Evolutionary conservation across 2,888 invertebrate species (phyloP).

Genomic region (Euspilapteryx auroguttella): DNA sequence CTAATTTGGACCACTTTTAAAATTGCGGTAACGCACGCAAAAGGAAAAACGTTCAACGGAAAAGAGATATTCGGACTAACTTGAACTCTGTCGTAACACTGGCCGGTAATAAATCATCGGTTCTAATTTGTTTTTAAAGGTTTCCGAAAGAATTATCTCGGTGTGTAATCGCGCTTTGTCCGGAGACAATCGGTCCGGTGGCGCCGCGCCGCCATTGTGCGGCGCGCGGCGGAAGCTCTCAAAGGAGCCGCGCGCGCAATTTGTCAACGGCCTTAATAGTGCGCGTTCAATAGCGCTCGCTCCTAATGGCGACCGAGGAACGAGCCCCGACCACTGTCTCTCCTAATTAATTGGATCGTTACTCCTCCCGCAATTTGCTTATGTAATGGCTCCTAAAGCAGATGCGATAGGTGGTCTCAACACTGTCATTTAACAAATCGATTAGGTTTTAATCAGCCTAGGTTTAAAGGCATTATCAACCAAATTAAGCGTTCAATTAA

Average conservation of each 20-base stretch:
- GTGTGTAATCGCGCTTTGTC: slow-evolving; percentile 48
- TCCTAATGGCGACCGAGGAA: slow-evolving; percentile 32
- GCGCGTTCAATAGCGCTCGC: slow-evolving; percentile 20
- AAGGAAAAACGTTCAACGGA: slow-evolving; percentile 37
- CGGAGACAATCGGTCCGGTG: slow-evolving; percentile 27
- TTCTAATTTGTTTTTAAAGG: slow-evolving; percentile 60
- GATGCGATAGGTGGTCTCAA: not conserved
- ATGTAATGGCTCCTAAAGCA: not conserved
- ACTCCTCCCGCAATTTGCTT: slow-evolving; percentile 26
- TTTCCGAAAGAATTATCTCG: slow-evolving; percentile 44
- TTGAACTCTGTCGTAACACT: slow-evolving; percentile 6
- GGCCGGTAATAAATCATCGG: slow-evolving; percentile 14
- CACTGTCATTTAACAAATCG: slow-evolving; percentile 2
- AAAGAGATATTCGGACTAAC: slow-evolving; percentile 26
- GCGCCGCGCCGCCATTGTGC: slow-evolving; percentile 27
- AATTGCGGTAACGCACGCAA: slow-evolving; percentile 56
- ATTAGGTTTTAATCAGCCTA: slow-evolving; percentile 1
- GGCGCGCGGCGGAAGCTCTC: slow-evolving; percentile 15
- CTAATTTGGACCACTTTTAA: slow-evolving; percentile 55
- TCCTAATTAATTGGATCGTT: slow-evolving; percentile 43
- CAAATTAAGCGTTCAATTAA: not conserved
- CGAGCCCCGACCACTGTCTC: too few species aligned
- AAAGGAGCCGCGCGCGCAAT: slow-evolving; percentile 34
- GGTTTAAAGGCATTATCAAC: not conserved
- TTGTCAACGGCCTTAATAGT: slow-evolving; percentile 28